A percentile compares a stretch with the other conserved stretches of the same genome.
These are phyloP conservation scores for Ephialtes manifestator DNA, from an alignment of 2,888 invertebrate genomes.

Conservation along the genomic window DNA sequence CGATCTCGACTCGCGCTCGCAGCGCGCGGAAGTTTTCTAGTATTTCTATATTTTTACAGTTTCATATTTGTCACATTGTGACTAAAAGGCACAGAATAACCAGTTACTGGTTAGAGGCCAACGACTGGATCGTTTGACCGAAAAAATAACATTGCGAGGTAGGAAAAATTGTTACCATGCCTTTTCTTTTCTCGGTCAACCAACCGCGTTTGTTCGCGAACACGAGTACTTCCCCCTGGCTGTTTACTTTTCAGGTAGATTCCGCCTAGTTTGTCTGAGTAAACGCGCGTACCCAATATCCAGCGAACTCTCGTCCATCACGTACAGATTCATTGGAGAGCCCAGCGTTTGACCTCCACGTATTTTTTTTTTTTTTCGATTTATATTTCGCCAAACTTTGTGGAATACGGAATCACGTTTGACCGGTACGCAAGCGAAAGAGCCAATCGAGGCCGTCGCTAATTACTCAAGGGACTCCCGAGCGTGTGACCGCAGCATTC, in stretches of 20 bases:
- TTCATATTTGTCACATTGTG: background rate
- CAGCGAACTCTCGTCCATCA: constrained; percentile 6
- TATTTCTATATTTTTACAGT: background rate
- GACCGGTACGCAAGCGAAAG: constrained; percentile 23
- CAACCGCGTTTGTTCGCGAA: constrained; percentile 33
- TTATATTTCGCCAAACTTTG: constrained; percentile 44
- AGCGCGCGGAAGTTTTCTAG: no score
- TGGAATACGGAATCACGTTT: constrained; percentile 50
- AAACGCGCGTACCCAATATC: constrained; percentile 37
- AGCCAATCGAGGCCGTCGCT: constrained; percentile 54
- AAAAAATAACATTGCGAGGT: constrained; percentile 1
- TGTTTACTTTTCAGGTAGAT: constrained; percentile 48
- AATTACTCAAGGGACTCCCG: constrained; percentile 57
- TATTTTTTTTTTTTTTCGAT: constrained; percentile 9
- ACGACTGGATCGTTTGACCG: background rate
- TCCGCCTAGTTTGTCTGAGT: constrained; percentile 44
- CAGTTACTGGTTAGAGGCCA: background rate
- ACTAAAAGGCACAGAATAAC: background rate
- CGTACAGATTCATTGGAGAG: constrained; percentile 41
- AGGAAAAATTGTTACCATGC: constrained; percentile 21
- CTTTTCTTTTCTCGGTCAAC: constrained; percentile 42
- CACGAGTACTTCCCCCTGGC: constrained; percentile 45
- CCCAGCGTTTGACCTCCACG: constrained; percentile 8
- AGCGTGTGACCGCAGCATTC: constrained; percentile 57
- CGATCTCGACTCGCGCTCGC: no score